Conservation (phyloP, 2,888 invertebrate species). For the Neoaliturus tenellus region DNA sequence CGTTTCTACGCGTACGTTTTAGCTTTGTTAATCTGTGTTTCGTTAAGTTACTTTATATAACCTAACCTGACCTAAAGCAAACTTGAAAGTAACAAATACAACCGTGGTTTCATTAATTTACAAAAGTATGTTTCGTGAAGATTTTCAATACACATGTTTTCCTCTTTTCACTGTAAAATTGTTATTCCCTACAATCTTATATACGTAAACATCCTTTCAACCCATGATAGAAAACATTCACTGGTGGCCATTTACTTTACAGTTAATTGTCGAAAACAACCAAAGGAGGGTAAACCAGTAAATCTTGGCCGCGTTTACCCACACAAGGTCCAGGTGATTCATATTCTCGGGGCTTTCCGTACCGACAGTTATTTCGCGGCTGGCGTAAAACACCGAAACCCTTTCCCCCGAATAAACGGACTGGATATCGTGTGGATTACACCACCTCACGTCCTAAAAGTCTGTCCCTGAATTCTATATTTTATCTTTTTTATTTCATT, state of each 20-base stretch:
- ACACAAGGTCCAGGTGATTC: conserved; percentile 10
- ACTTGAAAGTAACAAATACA: no score
- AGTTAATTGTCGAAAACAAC: conserved; percentile 13
- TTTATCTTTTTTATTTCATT: no score
- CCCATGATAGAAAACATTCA: not conserved
- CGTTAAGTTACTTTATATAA: no score
- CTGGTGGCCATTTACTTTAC: not conserved
- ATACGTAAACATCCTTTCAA: not conserved
- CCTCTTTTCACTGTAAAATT: no score
- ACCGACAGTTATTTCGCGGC: conserved; percentile 30
- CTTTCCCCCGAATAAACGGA: conserved; percentile 9
- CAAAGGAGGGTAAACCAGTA: not conserved
- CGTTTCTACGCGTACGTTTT: no score
- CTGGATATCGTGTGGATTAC: not conserved
- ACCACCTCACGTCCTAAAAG: not conserved
- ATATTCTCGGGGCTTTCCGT: conserved; percentile 11
- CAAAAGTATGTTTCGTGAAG: no score
- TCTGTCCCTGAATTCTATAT: no score
- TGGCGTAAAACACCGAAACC: conserved; percentile 20
- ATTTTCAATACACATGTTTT: no score
- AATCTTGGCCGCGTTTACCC: not conserved
- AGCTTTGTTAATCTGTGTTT: no score
- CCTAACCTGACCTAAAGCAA: no score
- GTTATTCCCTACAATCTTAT: no score
- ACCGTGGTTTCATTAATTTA: no score